These are phyloP conservation scores for Porites lobata DNA, from an alignment of 92 coral and sea anemone species.

Conservation along the genomic window DNA sequence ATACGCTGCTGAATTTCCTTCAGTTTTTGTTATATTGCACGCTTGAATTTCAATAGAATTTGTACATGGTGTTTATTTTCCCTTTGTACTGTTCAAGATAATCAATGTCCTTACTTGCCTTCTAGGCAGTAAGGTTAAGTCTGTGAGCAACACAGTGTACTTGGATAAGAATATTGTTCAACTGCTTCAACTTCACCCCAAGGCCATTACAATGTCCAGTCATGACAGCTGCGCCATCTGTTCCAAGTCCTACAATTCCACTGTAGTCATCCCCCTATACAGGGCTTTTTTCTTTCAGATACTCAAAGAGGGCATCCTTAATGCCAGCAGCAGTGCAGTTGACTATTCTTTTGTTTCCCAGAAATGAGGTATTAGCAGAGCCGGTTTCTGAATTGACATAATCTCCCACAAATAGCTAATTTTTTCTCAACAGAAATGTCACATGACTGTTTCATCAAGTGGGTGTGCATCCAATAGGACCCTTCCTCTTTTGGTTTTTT, in stretches of 20 bases:
- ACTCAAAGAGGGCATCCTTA: conserved; percentile 41
- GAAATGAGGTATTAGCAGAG: conserved; percentile 16
- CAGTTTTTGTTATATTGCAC: conserved; percentile 41
- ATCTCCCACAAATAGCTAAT: conserved; percentile 28
- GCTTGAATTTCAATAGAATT: conserved; percentile 35
- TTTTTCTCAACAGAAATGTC: conserved; percentile 37
- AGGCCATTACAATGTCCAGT: conserved; percentile 46
- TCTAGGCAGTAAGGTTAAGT: conserved; percentile 53
- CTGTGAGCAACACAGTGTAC: conserved; percentile 72
- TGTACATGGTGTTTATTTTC: conserved; percentile 27
- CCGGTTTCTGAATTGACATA: conserved; percentile 28
- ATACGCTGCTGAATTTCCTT: conserved; percentile 37
- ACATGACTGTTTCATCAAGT: conserved; percentile 48
- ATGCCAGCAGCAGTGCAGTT: conserved; percentile 9
- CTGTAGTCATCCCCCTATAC: conserved; percentile 21
- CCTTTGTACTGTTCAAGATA: conserved; percentile 27
- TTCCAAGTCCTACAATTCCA: conserved; percentile 52
- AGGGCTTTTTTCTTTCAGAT: conserved; percentile 40
- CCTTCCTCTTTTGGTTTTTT: too few species aligned
- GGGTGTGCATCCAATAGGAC: too few species aligned
- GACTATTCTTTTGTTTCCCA: conserved; percentile 30
- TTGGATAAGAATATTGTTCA: conserved; percentile 38
- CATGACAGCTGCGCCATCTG: conserved; percentile 56
- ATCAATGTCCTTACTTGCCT: conserved; percentile 43
- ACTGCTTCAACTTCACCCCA: conserved; percentile 39